phyloP scores from a whole-genome alignment of 2,888 invertebrate species.

The Cheilosia vulpina region DNA sequence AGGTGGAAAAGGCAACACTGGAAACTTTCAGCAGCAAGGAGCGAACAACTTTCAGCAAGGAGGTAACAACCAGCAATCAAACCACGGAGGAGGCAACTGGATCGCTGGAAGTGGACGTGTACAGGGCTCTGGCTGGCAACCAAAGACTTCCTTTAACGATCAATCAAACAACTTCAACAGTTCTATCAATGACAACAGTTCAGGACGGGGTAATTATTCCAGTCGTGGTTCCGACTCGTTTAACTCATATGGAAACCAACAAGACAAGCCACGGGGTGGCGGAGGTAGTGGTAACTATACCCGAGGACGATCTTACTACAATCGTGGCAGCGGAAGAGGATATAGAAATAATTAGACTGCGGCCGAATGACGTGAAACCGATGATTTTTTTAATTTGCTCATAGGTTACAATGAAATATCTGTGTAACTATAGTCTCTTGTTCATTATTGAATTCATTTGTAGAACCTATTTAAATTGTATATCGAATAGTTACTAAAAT shows the following conservation, averaged over 20 bases:
- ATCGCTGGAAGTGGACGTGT: constrained; percentile 82
- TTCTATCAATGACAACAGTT: constrained; percentile 66
- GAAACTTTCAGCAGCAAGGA: constrained; percentile 36
- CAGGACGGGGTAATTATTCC: constrained; percentile 75
- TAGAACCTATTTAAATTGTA: not conserved
- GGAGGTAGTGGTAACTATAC: constrained; percentile 50
- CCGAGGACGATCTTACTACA: constrained; percentile 78
- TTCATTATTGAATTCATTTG: constrained; percentile 20
- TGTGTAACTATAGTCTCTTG: constrained; percentile 9
- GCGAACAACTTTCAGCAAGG: constrained; percentile 43
- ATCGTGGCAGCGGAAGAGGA: constrained; percentile 77
- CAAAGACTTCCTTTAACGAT: constrained; percentile 72
- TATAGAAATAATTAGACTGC: constrained; percentile 59
- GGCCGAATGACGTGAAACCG: not conserved
- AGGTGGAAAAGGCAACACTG: constrained; percentile 64
- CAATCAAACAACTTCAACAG: constrained; percentile 44
- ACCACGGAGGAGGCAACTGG: constrained; percentile 76
- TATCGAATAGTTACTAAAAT: constrained; percentile 43
- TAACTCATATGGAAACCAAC: constrained; percentile 62
- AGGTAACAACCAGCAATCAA: constrained; percentile 32
- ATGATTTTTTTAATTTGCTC: not conserved
- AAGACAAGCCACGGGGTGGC: constrained; percentile 75
- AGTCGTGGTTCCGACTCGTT: constrained; percentile 56
- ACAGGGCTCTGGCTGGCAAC: constrained; percentile 82
- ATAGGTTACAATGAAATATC: not conserved